Conservation (phyloP, 2,888 invertebrate genomes). For the Pherbina coryleti region DNA sequence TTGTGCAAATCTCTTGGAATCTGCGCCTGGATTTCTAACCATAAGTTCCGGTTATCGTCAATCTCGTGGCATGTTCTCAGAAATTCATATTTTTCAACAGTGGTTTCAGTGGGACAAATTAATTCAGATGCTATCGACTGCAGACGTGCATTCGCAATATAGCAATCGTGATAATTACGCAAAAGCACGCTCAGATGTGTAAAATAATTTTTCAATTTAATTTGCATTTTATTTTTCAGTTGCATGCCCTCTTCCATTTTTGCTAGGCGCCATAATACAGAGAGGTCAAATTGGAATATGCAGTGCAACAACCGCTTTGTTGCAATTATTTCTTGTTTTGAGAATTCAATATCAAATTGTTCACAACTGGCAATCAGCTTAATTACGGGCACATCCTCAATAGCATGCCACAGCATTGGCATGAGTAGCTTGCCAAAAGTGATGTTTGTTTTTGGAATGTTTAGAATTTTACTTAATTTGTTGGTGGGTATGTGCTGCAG, state of each 20-base stretch:
- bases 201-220: not conserved
- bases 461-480: slow-evolving; percentile 51
- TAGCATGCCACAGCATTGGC: slow-evolving; percentile 60
- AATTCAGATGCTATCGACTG: slow-evolving; percentile 51
- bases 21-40: slow-evolving; percentile 62
- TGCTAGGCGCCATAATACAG: slow-evolving; percentile 37
- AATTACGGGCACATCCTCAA: slow-evolving; percentile 51
- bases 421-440: slow-evolving; percentile 56
- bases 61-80: slow-evolving; percentile 45
- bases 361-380: slow-evolving; percentile 57
- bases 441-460: slow-evolving; percentile 58
- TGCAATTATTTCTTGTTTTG: slow-evolving; percentile 60
- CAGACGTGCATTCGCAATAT: slow-evolving; percentile 50
- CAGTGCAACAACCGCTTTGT: slow-evolving; percentile 48
- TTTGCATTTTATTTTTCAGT: not conserved
- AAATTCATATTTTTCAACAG: slow-evolving; percentile 38
- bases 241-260: slow-evolving; percentile 35
- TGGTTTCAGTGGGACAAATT: slow-evolving; percentile 45
- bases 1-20: slow-evolving; percentile 27
- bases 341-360: slow-evolving; percentile 58
- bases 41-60: slow-evolving; percentile 53
- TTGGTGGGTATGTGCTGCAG: slow-evolving; percentile 52
- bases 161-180: slow-evolving; percentile 53
- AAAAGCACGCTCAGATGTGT: slow-evolving; percentile 42
- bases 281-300: slow-evolving; percentile 41